Conservation (phyloP, 1,140 invertebrate genomes). For the Drosophila erecta region DNA sequence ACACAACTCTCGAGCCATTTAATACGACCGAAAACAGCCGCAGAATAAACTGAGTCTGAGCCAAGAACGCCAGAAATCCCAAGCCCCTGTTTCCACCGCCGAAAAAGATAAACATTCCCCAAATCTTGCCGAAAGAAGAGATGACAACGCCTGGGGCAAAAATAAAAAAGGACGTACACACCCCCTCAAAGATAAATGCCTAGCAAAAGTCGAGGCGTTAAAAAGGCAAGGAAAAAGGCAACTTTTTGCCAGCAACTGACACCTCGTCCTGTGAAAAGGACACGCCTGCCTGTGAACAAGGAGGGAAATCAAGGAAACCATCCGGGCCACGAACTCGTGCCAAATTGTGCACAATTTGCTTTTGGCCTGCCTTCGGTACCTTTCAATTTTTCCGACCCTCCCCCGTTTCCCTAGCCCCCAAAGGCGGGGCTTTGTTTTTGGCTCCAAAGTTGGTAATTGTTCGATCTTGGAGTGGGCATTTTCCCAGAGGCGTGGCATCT, state of each 20-base stretch:
- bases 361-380: constrained; percentile 57
- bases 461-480: constrained; percentile 15
- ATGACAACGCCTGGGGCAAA: not conserved
- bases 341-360: constrained; percentile 68
- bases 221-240: constrained; percentile 43
- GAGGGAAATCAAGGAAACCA: constrained; percentile 17
- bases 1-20: constrained; percentile 68
- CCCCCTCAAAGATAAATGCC: constrained; percentile 33
- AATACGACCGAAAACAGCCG: constrained; percentile 61
- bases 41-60: constrained; percentile 73
- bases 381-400: constrained; percentile 14
- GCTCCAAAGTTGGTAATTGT: constrained; percentile 25
- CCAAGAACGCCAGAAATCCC: constrained; percentile 27
- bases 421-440: constrained; percentile 18
- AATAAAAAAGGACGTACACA: not conserved
- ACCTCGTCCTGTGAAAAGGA: constrained; percentile 52
- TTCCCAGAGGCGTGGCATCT: constrained; percentile 1
- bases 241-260: constrained; percentile 48
- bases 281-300: constrained; percentile 37
- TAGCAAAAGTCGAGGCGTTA: constrained; percentile 43
- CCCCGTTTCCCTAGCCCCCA: too few species aligned
- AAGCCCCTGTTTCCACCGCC: not conserved
- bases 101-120: constrained; percentile 26
- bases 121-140: constrained; percentile 34
- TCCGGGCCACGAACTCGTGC: constrained; percentile 16